A percentile compares a stretch with the other conserved stretches of the same genome.
phyloP scores from a whole-genome alignment of 1,140 invertebrate species.

The Bombus waltoni region DNA sequence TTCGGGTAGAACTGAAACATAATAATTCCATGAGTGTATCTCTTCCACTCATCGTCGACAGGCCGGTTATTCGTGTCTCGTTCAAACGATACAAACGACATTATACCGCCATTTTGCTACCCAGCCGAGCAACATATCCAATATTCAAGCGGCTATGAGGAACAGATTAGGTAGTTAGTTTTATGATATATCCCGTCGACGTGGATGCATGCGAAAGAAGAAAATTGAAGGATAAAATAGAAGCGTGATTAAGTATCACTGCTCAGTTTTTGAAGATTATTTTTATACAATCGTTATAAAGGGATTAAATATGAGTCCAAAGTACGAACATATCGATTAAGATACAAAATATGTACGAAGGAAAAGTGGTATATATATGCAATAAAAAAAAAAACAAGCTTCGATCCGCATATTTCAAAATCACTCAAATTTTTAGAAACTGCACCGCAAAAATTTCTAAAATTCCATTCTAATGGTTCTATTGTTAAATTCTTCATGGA shows the following conservation, averaged over 20 bases:
- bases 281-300: not conserved
- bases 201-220: not conserved
- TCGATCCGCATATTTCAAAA: not conserved
- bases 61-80: constrained; percentile 15
- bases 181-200: constrained; percentile 4
- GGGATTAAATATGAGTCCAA: not conserved
- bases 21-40: constrained; percentile 66
- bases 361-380: not conserved
- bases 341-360: not conserved
- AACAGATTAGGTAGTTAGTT: not conserved
- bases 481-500: not conserved
- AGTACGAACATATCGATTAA: not conserved
- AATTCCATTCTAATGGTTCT: not conserved
- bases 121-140: constrained; percentile 60
- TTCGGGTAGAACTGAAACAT: constrained; percentile 79
- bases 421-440: not conserved
- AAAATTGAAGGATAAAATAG: not conserved
- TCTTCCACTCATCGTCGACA: constrained; percentile 45
- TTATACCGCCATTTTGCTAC: constrained; percentile 63
- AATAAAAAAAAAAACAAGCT: not conserved
- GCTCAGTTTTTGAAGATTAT: not conserved
- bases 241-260: not conserved
- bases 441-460: not conserved
- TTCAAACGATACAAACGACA: not conserved
- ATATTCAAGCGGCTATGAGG: constrained; percentile 61